Evolutionary conservation across 1,140 invertebrate genomes (phyloP).

Genomic region (Manduca sexta): DNA sequence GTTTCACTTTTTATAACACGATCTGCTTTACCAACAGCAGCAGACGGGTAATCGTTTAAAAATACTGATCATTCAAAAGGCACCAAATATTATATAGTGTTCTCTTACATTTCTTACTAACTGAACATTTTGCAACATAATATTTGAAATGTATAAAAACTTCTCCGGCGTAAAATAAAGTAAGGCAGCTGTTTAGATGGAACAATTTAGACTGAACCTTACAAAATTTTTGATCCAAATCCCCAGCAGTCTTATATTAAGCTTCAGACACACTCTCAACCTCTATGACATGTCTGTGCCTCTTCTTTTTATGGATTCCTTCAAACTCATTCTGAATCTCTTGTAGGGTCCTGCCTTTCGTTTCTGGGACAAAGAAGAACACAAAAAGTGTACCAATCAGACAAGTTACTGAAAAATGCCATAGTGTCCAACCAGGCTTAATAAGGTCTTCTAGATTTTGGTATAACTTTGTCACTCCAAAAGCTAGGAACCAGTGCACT

Average conservation of each 20-base stretch:
- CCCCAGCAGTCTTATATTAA: conserved; percentile 16
- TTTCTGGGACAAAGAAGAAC: conserved; percentile 83
- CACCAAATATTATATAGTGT: no score
- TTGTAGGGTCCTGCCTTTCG: conserved; percentile 82
- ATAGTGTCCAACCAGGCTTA: conserved; percentile 76
- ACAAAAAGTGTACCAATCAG: conserved; percentile 78
- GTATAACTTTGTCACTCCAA: conserved; percentile 80
- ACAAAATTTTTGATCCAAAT: conserved; percentile 13
- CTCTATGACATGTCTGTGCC: conserved; percentile 64
- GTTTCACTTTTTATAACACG: no score
- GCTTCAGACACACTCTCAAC: conserved; percentile 52
- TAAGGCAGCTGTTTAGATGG: no score
- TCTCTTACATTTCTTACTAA: no score
- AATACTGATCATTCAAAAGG: no score
- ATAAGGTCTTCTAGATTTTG: conserved; percentile 73
- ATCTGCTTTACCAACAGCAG: no score
- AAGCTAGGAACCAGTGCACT: conserved; percentile 81
- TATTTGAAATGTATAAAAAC: no score
- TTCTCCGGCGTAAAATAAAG: no score
- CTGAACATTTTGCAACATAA: no score
- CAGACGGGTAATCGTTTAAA: no score
- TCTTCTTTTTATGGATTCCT: conserved; percentile 58
- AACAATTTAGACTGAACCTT: neutral
- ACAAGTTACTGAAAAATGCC: conserved; percentile 79
- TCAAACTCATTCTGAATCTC: conserved; percentile 81